phyloP scores from a whole-genome alignment of 2,797 vertebrate genomes.

The Notoglanidium macrostoma region DNA sequence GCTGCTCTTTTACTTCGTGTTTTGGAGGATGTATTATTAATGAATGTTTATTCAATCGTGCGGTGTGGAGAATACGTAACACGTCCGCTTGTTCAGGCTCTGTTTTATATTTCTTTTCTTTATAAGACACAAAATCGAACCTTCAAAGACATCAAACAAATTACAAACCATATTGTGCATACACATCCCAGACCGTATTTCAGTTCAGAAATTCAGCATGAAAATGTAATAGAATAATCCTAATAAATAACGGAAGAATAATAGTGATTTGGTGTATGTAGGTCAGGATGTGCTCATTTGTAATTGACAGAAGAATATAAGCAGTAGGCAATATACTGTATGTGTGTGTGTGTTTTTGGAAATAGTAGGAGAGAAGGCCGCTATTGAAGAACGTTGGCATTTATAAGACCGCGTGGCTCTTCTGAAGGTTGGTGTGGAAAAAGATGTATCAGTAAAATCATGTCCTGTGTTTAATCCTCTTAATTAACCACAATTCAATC shows the following conservation, averaged over 20 bases:
- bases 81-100: background rate
- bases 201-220: background rate
- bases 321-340: background rate
- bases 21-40: background rate
- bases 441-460: background rate
- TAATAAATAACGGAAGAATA: background rate
- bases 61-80: slow-evolving; percentile 1
- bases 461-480: background rate
- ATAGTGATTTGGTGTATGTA: background rate
- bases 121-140: slow-evolving; percentile 12
- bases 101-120: background rate
- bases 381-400: background rate
- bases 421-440: background rate
- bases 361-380: background rate
- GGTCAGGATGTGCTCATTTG: background rate
- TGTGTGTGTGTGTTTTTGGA: background rate
- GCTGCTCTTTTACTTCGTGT: background rate
- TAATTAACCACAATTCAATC: background rate
- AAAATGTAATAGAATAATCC: background rate
- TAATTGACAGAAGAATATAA: background rate
- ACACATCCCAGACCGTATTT: background rate
- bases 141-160: background rate
- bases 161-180: background rate
- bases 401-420: background rate
- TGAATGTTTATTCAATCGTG: background rate